Conservation (phyloP, 2,888 invertebrate species). For the Limnephilus auricula region DNA sequence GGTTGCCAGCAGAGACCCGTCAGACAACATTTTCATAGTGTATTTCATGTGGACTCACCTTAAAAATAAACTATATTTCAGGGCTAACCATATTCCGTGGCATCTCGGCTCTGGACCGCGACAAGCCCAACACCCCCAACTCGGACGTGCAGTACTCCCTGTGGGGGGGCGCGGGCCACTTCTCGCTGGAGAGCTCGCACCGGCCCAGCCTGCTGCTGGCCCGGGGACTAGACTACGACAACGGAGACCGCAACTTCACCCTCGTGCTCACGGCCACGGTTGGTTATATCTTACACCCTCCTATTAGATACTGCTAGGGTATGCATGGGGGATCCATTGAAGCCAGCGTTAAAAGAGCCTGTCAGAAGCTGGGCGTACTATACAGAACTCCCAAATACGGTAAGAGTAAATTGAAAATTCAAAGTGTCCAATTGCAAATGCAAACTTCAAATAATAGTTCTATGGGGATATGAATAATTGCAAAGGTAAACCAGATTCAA, state of each 20-base stretch:
- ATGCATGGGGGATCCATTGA: background rate
- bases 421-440: too few relatives aligned
- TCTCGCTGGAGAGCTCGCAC: conserved; percentile 88
- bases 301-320: background rate
- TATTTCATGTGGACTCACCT: background rate
- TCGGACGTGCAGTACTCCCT: conserved; percentile 88
- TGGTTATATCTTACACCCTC: conserved; percentile 70
- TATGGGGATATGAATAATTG: too few relatives aligned
- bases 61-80: conserved; percentile 67
- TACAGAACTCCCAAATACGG: too few relatives aligned
- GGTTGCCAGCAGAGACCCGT: background rate
- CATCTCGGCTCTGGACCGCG: conserved; percentile 88
- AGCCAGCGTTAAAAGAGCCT: too few relatives aligned
- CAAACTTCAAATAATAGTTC: too few relatives aligned
- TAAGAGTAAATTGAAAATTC: too few relatives aligned
- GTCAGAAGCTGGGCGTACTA: too few relatives aligned
- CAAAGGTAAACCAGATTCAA: too few relatives aligned
- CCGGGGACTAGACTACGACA: conserved; percentile 87
- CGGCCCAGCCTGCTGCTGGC: conserved; percentile 86
- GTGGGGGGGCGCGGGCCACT: conserved; percentile 73
- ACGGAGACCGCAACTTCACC: conserved; percentile 86
- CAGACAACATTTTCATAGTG: background rate
- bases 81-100: conserved; percentile 90
- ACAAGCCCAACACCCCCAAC: conserved; percentile 93
- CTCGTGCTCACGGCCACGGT: conserved; percentile 88